Conservation (phyloP, 2,797 vertebrate genomes). For the Danio albolineatus region DNA sequence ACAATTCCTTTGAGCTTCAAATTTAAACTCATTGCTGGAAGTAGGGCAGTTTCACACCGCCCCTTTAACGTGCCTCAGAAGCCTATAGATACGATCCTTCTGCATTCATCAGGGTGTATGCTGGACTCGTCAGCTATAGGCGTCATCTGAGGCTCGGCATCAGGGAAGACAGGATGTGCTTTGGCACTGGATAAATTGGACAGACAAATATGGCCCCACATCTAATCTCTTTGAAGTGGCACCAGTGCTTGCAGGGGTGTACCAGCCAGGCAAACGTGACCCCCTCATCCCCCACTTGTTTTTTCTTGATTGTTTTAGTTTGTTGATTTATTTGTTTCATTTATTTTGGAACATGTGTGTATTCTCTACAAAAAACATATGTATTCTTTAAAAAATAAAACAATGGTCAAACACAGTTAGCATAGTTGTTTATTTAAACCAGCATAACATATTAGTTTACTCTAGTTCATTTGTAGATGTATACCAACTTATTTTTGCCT, state of each 20-base stretch:
- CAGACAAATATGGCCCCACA: conserved; percentile 24
- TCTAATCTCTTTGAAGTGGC: conserved; percentile 47
- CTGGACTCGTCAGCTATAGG: conserved; percentile 23
- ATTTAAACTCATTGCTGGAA: conserved; percentile 31
- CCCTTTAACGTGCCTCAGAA: not conserved
- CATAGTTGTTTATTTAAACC: no score
- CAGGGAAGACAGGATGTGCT: conserved; percentile 25
- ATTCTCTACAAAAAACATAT: no score
- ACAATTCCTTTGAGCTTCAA: conserved; percentile 31
- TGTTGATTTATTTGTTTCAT: not conserved
- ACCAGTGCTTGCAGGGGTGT: not conserved
- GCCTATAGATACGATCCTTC: conserved; percentile 38
- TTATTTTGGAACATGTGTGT: conserved; percentile 7
- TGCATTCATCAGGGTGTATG: conserved; percentile 20
- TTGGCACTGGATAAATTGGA: conserved; percentile 13
- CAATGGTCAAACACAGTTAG: no score
- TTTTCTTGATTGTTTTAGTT: not conserved
- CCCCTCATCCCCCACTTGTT: not conserved
- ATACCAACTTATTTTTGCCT: no score
- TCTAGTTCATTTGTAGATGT: no score
- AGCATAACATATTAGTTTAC: no score
- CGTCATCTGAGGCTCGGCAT: conserved; percentile 5
- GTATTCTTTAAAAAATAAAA: not conserved
- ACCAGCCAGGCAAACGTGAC: not conserved
- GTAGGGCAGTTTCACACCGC: conserved; percentile 18